Evolutionary conservation across 1,140 invertebrate species (phyloP), one percentile per base, ranked within the genome.

Genomic region (Drosophila pruinosa): DNA sequence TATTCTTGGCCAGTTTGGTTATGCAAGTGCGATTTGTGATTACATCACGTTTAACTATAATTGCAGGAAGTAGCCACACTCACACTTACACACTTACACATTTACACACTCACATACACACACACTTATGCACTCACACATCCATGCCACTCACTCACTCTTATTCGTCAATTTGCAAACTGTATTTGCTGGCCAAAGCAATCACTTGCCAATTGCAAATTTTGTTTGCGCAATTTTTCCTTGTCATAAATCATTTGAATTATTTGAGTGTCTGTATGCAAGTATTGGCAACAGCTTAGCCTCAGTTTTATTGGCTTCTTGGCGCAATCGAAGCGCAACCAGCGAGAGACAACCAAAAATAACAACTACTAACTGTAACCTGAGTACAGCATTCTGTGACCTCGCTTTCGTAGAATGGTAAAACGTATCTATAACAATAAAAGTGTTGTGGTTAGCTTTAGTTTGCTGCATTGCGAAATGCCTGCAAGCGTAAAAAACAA

Each of bases 1-100:
- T 86, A 85, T 85, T 86, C 81, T 86, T 77, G 77, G 77, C 82
- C 82, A 88, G 81, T 88, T 50, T 67, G 39, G 79, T 86, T 86
- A 88, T 88, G 81, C 81, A 86, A 85, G 43, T 19, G 57, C 43
- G 45, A 75, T 74, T 69, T 57, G 50, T 34, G 59, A 74, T 86
- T 86, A 64, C 81, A 76, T 86, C 82, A 86, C 65, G 61, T 58
- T 58, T 21, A 74, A 82, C 63, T 15, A 28, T 81, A 85, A 85
- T 86, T 88, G 57, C 82, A 86, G 81, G 81, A 86, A 86, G 70
- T 58, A 34, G 45, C 54, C 54, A 53, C 17, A 59, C 39, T 47
- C 19, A 41, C 57, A 57, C 50, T 38, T 62, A 47, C 39, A 56
- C 38, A 47, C 47, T 52, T 26, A 45, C 22, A 34, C 34, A 10